Conservation (phyloP, 2,888 invertebrate genomes). For the Cephus nigrinus region DNA sequence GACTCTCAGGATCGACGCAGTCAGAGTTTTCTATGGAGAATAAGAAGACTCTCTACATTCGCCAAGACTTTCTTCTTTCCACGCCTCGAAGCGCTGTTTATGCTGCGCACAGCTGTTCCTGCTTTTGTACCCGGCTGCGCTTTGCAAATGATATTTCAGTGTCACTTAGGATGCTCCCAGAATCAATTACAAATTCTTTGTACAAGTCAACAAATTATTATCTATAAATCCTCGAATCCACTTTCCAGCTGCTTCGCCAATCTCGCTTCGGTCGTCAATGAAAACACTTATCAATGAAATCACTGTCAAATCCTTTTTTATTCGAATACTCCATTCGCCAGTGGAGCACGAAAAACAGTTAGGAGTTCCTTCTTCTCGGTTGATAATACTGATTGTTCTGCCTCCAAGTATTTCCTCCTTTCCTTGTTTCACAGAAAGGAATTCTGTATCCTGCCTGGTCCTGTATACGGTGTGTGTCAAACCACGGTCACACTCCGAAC, state of each 20-base stretch:
- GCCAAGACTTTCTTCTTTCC: not conserved
- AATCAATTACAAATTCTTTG: not conserved
- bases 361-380: not conserved
- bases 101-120: not conserved
- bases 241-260: not conserved
- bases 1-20: not conserved
- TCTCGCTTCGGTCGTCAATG: not conserved
- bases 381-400: not conserved
- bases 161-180: not conserved
- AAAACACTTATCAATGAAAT: not conserved
- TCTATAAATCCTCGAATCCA: not conserved
- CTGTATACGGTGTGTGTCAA: not conserved
- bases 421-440: not conserved
- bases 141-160: not conserved
- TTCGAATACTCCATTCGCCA: not conserved
- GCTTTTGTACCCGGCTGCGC: not conserved
- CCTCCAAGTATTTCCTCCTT: not conserved
- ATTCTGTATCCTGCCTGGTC: not conserved
- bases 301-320: not conserved
- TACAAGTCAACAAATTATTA: not conserved
- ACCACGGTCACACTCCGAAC: not conserved
- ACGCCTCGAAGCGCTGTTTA: not conserved
- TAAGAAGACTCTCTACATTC: not conserved
- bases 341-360: not conserved
- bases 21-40: not conserved